phyloP scores from a whole-genome alignment of 1,140 invertebrate genomes.

The Diuraphis noxia region DNA sequence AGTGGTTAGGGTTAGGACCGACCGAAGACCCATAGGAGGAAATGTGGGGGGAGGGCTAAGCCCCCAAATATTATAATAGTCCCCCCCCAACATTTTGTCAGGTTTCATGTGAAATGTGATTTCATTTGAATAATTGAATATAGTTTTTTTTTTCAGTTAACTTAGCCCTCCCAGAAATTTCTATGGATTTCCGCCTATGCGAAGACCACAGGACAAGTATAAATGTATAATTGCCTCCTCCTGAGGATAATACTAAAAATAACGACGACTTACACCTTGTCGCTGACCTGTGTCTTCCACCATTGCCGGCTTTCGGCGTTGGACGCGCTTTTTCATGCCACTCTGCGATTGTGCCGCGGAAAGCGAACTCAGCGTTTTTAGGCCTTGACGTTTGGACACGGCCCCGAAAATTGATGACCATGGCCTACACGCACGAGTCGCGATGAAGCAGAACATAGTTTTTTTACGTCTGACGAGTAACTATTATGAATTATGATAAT shows the following conservation, averaged over 20 bases:
- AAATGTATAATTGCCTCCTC: too few species aligned
- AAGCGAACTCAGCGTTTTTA: neutral
- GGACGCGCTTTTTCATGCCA: neutral
- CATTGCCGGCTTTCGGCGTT: neutral
- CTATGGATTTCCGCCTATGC: too few species aligned
- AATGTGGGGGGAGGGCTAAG: too few species aligned
- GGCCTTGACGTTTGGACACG: neutral
- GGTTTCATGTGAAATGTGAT: too few species aligned
- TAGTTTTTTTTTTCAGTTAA: too few species aligned
- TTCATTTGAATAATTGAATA: too few species aligned
- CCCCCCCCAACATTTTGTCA: too few species aligned
- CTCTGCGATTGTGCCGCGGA: neutral
- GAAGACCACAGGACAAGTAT: too few species aligned
- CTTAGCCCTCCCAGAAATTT: too few species aligned
- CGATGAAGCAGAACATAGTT: constrained; percentile 23
- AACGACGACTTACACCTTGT: neutral
- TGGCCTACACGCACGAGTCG: neutral
- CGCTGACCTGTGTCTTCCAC: neutral
- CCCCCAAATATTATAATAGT: too few species aligned
- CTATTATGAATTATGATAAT: neutral
- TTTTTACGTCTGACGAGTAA: neutral
- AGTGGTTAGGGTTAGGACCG: too few species aligned
- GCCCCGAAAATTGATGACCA: neutral
- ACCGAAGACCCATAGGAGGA: too few species aligned
- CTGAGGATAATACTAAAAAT: neutral